Conservation (phyloP, 1,140 invertebrate species). For the Oscheius sp. region DNA sequence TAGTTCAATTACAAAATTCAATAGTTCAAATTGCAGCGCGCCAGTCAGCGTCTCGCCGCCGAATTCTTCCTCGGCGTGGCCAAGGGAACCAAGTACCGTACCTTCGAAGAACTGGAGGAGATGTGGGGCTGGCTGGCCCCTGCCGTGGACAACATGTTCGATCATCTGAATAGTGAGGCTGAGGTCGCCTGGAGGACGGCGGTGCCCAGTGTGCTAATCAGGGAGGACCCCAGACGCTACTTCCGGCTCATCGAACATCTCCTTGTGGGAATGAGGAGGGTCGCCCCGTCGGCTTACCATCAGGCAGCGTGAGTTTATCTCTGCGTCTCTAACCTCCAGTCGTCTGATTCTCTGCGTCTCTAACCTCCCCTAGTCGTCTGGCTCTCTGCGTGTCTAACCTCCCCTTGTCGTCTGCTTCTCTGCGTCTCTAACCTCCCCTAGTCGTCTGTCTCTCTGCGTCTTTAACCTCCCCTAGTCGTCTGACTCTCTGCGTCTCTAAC, state of each 20-base stretch:
- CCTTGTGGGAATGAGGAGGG: background rate
- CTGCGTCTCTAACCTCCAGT: too few species aligned
- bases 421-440: too few species aligned
- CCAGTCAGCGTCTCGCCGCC: conserved; percentile 1
- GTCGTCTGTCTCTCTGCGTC: too few species aligned
- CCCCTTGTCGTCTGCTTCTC: too few species aligned
- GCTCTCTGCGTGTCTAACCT: too few species aligned
- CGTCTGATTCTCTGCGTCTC: too few species aligned
- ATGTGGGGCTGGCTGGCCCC: conserved; percentile 21
- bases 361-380: too few species aligned
- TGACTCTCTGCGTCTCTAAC: too few species aligned
- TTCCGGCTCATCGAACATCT: background rate
- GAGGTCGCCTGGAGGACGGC: background rate
- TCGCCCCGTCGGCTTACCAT: background rate
- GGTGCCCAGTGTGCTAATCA: background rate
- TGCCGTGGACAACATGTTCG: background rate
- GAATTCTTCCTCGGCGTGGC: conserved; percentile 1
- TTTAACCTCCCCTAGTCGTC: too few species aligned
- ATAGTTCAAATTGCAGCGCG: background rate
- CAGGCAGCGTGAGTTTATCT: background rate
- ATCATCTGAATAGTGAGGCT: background rate
- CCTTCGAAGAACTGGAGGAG: conserved; percentile 6
- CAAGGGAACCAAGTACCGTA: background rate
- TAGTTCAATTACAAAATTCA: too few species aligned
- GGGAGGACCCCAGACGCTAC: background rate